Base-by-base conservation (phyloP, 1,140 invertebrate genomes). In the Cherax quadricarinatus region DNA sequence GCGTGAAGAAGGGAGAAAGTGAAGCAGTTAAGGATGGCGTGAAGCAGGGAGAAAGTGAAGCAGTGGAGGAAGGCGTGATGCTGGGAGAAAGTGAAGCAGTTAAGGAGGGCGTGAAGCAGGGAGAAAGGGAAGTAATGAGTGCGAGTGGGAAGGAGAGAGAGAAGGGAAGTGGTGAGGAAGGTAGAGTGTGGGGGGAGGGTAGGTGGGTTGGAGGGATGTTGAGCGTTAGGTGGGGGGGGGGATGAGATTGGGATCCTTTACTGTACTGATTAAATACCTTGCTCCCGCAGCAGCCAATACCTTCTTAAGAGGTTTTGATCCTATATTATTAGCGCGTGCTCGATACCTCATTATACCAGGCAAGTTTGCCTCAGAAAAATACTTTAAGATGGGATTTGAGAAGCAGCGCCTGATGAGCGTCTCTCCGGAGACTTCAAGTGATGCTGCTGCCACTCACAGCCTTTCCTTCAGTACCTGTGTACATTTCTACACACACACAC, bases 221-320 rank as follows among this genome's bases (percentile, higher is more conserved):
- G 21, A 18, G 66, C 14, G 66, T 12, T 16, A 16, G 10, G 62
- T 70, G 62, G 0, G 62, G 6, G 84, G 24, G 5, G 49, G 18
- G 41, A 41, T 6, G 62, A 75, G 85, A 73, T 16, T 24, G 79
- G 7, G 85, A 86, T 91, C 89, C 89, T 80, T 83, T 91, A 91
- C 89, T 83, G 82, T 91, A 75, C 89, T 91, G 89, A 91, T 91
- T 91, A 91, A 91, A 86, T 91, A 91, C 89, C 89, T 86, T 91
- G n/a, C 83, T 80, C 89, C 70, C 24, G 82, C 83, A 86, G 83
- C 66, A 86, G 82, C 83, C 83, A 91, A 91, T 91, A 91, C 89
- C 82, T 78, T 86, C 84, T 91, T 91, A 91, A 79, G 89, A 86
- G 89, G 89, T 91, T 91, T 86, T 91, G 89, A 91, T 91, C 89